Conservation (phyloP, 2,113 vertebrate species). For the Semicossyphus pulcher region DNA sequence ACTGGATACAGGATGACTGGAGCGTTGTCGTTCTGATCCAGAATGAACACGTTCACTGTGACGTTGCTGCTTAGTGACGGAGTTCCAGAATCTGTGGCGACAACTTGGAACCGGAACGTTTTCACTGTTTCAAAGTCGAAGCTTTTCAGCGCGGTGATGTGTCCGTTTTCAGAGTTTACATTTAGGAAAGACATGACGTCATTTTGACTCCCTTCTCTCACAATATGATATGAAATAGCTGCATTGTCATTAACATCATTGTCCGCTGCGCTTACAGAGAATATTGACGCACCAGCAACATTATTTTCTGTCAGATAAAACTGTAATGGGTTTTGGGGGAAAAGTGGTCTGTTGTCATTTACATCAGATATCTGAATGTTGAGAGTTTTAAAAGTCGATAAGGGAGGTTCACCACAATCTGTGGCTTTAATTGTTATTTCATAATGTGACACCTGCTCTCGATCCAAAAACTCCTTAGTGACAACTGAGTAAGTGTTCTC, state of each 20-base stretch:
- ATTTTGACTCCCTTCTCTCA: constrained; percentile 17
- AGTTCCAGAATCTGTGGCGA: too few species aligned
- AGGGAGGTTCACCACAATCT: constrained; percentile 69
- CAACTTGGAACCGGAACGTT: constrained; percentile 46
- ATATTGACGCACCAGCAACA: constrained; percentile 53
- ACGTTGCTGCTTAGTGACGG: too few species aligned
- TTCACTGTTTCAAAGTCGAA: constrained; percentile 74
- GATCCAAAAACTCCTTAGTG: constrained; percentile 68
- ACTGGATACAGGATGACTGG: too few species aligned
- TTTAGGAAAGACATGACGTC: constrained; percentile 46
- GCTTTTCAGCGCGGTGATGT: constrained; percentile 49
- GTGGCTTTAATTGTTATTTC: constrained; percentile 74
- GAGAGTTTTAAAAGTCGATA: constrained; percentile 63
- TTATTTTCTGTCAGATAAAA: constrained; percentile 76
- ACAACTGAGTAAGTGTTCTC: constrained; percentile 78
- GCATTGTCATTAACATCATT: constrained; percentile 71
- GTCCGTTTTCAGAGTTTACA: constrained; percentile 68
- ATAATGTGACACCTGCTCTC: constrained; percentile 76
- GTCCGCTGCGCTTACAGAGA: constrained; percentile 71
- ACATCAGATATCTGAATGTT: constrained; percentile 72
- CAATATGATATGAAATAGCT: constrained; percentile 60
- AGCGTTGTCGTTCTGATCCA: too few species aligned
- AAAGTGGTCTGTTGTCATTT: constrained; percentile 78
- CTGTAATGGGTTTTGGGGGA: constrained; percentile 43
- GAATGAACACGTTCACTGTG: too few species aligned